phyloP scores from a whole-genome alignment of 2,113 vertebrate genomes.

The human region GRCh38 chr4:53899501-53900000 shows the following conservation, averaged over 20 bases:
- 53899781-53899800: not conserved
- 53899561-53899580: conserved; percentile 28
- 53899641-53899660: not conserved
- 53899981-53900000: conserved; percentile 40
- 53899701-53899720: not conserved
- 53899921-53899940: not conserved
- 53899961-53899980: not conserved
- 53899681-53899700: not conserved
- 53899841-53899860: not conserved
- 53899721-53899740: conserved; percentile 8
- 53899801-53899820: not conserved
- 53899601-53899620: not conserved
- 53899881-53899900: not conserved
- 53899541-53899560: not conserved
- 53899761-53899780: not conserved
- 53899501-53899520: not conserved
- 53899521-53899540: not conserved
- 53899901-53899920: not conserved
- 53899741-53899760: not conserved
- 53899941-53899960: not conserved
- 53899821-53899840: not conserved
- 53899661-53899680: fast-evolving
- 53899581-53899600: not conserved
- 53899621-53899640: not conserved
- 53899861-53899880: not conserved